A percentile compares a stretch with the other conserved stretches of the same genome.
These are phyloP conservation scores for Aproaerema taeniolella DNA, from an alignment of 2,888 invertebrate genomes.

Conservation along the genomic window DNA sequence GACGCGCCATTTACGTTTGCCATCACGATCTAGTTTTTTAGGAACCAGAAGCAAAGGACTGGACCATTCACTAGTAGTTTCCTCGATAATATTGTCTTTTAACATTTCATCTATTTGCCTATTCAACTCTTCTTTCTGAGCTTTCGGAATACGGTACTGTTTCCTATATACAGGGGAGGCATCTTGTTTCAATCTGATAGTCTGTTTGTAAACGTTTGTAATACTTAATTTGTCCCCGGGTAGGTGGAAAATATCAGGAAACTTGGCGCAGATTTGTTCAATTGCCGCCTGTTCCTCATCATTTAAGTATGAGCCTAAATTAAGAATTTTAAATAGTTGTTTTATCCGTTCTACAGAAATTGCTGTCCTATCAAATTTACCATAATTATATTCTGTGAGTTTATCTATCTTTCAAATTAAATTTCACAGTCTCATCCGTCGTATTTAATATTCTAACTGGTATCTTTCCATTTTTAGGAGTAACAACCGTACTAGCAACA, in stretches of 20 bases:
- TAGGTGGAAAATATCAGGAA: conserved; percentile 1
- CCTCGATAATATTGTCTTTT: conserved; percentile 10
- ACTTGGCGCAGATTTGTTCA: conserved; percentile 1
- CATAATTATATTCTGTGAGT: background rate
- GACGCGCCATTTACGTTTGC: conserved; percentile 13
- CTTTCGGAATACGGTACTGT: conserved; percentile 5
- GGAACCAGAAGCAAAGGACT: conserved; percentile 13
- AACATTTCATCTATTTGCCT: conserved; percentile 1
- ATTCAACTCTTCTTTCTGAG: background rate
- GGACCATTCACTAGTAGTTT: conserved; percentile 9
- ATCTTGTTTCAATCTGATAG: conserved; percentile 1
- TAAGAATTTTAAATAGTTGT: background rate
- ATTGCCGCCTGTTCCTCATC: background rate
- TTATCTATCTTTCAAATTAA: background rate
- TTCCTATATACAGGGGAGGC: conserved; percentile 7
- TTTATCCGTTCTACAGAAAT: background rate
- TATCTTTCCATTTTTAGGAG: background rate
- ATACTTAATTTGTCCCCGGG: background rate
- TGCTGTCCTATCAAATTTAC: too few species aligned
- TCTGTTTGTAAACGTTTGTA: background rate
- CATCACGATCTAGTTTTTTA: conserved; percentile 6
- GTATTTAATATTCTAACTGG: conserved; percentile 3
- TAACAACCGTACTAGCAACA: background rate
- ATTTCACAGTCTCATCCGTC: background rate
- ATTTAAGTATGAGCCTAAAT: too few species aligned